Conservation (phyloP, 2,888 invertebrate genomes). For the Arctia plantaginis region DNA sequence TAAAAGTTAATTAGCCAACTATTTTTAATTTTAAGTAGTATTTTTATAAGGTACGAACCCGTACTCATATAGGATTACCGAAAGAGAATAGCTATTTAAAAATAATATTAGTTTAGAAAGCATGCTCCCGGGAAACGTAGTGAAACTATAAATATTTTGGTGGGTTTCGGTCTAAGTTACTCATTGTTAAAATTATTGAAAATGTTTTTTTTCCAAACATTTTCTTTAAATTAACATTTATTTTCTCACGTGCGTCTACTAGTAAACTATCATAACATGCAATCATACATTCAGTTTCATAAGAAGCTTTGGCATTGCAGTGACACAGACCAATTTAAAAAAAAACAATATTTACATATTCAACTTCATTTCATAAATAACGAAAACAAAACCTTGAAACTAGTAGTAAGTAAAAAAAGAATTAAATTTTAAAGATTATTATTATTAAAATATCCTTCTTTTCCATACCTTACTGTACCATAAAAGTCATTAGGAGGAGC, state of each 20-base stretch:
- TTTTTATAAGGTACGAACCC: neutral
- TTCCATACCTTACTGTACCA: no score
- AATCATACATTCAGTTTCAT: neutral
- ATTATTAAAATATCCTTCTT: no score
- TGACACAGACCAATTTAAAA: neutral
- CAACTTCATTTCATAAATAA: neutral
- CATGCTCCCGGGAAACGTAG: neutral
- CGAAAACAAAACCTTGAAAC: neutral
- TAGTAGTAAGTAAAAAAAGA: conserved; percentile 13
- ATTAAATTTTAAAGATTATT: no score
- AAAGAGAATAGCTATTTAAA: neutral
- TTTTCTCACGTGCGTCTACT: neutral
- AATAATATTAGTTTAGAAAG: neutral
- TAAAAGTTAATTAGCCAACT: neutral
- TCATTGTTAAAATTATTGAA: no score
- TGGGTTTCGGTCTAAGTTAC: neutral
- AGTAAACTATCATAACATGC: neutral
- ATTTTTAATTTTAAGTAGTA: neutral
- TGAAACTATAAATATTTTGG: neutral
- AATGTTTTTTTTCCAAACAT: no score
- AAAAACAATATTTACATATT: neutral
- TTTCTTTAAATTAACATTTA: no score
- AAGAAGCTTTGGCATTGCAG: neutral
- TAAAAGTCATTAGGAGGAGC: no score
- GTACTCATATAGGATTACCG: neutral